phyloP scores from a whole-genome alignment of 1,140 invertebrate species.

The Drosophila pandora region DNA sequence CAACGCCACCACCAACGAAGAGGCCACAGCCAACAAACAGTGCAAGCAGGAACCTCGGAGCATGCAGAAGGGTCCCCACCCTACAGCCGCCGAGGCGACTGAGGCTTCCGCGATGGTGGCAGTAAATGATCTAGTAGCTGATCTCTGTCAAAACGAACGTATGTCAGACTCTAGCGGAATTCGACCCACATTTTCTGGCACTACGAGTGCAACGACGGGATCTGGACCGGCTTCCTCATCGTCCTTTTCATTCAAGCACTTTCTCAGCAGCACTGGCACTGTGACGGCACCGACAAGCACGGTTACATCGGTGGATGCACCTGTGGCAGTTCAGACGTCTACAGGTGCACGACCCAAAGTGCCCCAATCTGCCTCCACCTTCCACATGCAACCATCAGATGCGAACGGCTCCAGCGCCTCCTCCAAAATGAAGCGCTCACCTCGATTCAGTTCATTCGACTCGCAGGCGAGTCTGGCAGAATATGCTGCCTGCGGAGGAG shows the following conservation, averaged over 20 bases:
- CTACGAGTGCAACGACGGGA: neutral
- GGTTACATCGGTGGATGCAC: conserved; percentile 70
- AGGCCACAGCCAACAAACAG: conserved; percentile 29
- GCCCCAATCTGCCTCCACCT: conserved; percentile 73
- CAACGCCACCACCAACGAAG: conserved; percentile 65
- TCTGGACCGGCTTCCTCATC: conserved; percentile 41
- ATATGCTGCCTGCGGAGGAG: conserved; percentile 58
- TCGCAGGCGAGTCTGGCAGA: conserved; percentile 83
- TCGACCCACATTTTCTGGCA: conserved; percentile 34
- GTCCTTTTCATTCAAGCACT: conserved; percentile 91
- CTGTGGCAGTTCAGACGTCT: conserved; percentile 62
- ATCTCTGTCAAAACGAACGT: conserved; percentile 57
- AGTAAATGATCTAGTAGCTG: conserved; percentile 75
- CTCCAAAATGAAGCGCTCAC: conserved; percentile 82
- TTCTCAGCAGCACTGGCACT: conserved; percentile 84
- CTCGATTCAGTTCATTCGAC: conserved; percentile 83
- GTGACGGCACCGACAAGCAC: conserved; percentile 76
- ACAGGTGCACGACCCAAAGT: conserved; percentile 82
- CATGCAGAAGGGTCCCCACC: conserved; percentile 34
- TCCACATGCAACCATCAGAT: conserved; percentile 63
- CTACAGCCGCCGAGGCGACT: conserved; percentile 21
- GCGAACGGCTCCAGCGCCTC: conserved; percentile 60
- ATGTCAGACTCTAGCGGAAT: conserved; percentile 59
- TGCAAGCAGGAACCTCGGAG: conserved; percentile 27
- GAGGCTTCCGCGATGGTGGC: conserved; percentile 10